These are phyloP conservation scores for Blastomussa wellsi DNA, from an alignment of 92 coral and sea anemone genomes.

Conservation along the genomic window DNA sequence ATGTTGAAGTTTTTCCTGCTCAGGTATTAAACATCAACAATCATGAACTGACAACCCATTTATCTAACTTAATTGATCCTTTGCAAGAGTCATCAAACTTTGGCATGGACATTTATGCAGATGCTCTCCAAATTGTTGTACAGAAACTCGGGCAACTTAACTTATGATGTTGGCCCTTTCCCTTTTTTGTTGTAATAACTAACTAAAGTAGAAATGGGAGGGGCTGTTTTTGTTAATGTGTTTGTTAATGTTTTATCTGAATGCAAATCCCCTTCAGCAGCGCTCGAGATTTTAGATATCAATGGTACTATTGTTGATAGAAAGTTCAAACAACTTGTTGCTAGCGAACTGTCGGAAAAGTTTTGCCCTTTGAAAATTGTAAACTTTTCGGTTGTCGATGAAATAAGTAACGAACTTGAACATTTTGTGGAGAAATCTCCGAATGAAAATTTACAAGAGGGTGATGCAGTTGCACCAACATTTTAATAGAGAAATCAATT, in stretches of 20 bases:
- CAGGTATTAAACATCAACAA: too few species aligned
- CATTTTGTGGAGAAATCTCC: background rate
- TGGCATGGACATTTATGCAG: too few species aligned
- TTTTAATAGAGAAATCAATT: background rate
- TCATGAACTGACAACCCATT: too few species aligned
- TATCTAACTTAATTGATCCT: too few species aligned
- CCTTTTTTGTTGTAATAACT: too few species aligned
- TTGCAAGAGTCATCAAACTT: too few species aligned
- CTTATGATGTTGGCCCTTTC: too few species aligned
- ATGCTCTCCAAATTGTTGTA: too few species aligned
- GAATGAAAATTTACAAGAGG: background rate
- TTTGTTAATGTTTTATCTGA: conserved; percentile 46
- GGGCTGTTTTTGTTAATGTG: too few species aligned
- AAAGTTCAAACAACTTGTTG: conserved; percentile 36
- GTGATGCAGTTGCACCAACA: background rate
- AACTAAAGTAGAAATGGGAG: too few species aligned
- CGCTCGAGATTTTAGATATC: conserved; percentile 68
- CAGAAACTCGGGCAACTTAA: too few species aligned
- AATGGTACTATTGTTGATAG: conserved; percentile 81
- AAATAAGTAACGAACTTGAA: conserved; percentile 31
- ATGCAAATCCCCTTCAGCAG: conserved; percentile 19
- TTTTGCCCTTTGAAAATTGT: conserved; percentile 55
- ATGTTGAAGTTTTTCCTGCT: too few species aligned
- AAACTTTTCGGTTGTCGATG: conserved; percentile 56
- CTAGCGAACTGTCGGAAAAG: conserved; percentile 38